Conservation (phyloP, 2,888 invertebrate genomes). For the Andrena trimmerana region DNA sequence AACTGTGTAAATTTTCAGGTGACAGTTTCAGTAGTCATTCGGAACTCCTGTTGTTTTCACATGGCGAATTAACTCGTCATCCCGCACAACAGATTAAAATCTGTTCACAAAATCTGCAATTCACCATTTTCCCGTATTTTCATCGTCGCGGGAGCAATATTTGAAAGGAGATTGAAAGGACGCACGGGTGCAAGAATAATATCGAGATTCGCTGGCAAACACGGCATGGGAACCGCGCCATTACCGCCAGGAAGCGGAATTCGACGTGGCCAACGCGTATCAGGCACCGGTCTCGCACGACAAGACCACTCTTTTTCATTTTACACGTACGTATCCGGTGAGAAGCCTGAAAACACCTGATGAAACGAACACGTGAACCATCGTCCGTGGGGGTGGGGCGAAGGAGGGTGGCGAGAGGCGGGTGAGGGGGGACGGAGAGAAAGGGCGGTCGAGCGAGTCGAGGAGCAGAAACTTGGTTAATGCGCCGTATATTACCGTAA, state of each 20-base stretch:
- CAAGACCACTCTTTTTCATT: constrained; percentile 72
- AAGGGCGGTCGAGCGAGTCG: constrained; percentile 59
- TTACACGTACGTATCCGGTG: constrained; percentile 71
- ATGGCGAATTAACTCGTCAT: too few relatives aligned
- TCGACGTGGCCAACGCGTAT: constrained; percentile 65
- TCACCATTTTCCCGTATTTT: too few relatives aligned
- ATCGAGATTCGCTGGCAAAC: constrained; percentile 3
- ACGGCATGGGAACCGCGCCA: constrained; percentile 38
- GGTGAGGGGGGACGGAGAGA: constrained; percentile 15
- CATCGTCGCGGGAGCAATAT: neutral
- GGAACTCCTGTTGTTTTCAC: too few relatives aligned
- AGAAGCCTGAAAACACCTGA: constrained; percentile 69
- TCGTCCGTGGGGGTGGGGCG: neutral
- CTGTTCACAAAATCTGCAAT: neutral
- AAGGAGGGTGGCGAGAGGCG: neutral
- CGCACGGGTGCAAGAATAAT: constrained; percentile 5
- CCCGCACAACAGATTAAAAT: neutral
- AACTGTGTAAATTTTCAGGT: too few relatives aligned
- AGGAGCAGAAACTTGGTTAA: constrained; percentile 75
- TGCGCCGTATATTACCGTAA: constrained; percentile 80
- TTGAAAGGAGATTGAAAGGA: neutral
- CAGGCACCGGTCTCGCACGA: constrained; percentile 63
- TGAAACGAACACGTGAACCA: constrained; percentile 59
- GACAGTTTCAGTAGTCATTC: too few relatives aligned
- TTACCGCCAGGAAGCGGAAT: constrained; percentile 68